These are phyloP conservation scores for Apostichopus parvimensis DNA, from an alignment of 35 echinoderm and acorn worm genomes.

Conservation along the genomic window DNA sequence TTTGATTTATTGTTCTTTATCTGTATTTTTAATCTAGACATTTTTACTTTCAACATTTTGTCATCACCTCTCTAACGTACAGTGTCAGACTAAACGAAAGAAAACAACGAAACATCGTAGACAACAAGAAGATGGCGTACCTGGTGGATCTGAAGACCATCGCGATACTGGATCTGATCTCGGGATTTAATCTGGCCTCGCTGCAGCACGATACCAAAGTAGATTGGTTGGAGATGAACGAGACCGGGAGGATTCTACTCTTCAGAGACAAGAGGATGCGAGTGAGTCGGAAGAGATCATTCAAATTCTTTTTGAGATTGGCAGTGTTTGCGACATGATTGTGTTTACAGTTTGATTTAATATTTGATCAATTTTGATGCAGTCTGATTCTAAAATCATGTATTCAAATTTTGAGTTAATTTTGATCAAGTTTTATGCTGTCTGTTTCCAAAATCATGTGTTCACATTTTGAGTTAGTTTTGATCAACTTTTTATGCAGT, in stretches of 20 bases:
- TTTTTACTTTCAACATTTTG: neutral
- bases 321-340: too few relatives aligned
- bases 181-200: conserved; percentile 71
- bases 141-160: conserved; percentile 98
- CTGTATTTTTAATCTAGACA: too few relatives aligned
- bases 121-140: conserved; percentile 99
- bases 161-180: conserved; percentile 77
- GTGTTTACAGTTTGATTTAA: too few relatives aligned
- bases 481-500: too few relatives aligned
- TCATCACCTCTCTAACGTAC: neutral
- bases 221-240: conserved; percentile 97
- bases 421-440: too few relatives aligned
- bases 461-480: too few relatives aligned
- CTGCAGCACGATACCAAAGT: conserved; percentile 91
- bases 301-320: too few relatives aligned
- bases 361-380: too few relatives aligned
- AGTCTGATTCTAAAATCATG: too few relatives aligned
- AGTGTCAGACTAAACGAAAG: conserved; percentile 95
- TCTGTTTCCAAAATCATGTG: too few relatives aligned
- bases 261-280: conserved; percentile 95
- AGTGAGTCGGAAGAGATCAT: conserved; percentile 24
- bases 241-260: conserved; percentile 85
- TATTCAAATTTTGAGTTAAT: too few relatives aligned
- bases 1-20: too few relatives aligned
- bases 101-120: conserved; percentile 86